Percentiles rank a stretch among this genome's conserved stretches.
These are phyloP conservation scores for Drosophila robusta DNA, from an alignment of 2,888 invertebrate species.

Conservation along the genomic window DNA sequence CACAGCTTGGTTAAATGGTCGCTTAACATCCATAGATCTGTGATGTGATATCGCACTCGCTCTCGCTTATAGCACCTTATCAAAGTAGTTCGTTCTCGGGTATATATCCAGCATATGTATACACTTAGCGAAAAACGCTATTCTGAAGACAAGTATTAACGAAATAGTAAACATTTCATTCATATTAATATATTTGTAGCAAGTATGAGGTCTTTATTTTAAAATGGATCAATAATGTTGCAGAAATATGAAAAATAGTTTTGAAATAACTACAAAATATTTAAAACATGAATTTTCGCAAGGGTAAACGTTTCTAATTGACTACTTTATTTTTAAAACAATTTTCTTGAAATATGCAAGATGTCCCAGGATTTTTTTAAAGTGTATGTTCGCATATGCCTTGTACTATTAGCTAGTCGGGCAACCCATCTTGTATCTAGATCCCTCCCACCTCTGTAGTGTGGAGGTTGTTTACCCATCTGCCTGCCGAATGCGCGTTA, in stretches of 20 bases:
- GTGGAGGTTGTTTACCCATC: conserved; percentile 43
- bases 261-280: no score
- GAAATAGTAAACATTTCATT: background rate
- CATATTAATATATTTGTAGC: background rate
- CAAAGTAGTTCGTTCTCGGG: conserved; percentile 12
- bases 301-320: no score
- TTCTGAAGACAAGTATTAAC: background rate
- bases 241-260: no score
- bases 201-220: no score
- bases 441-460: conserved; percentile 8
- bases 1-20: conserved; percentile 10
- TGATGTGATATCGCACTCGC: conserved; percentile 11
- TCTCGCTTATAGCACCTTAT: conserved; percentile 17
- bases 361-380: background rate
- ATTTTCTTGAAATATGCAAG: no score
- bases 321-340: no score
- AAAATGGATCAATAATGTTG: no score
- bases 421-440: conserved; percentile 19
- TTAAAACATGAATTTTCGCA: no score
- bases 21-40: conserved; percentile 27
- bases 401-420: background rate
- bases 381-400: background rate
- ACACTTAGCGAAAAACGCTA: background rate
- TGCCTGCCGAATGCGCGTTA: conserved; percentile 74
- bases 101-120: conserved; percentile 3